Base-by-base conservation (phyloP, 2,797 vertebrate genomes). In the Sciurus vulgaris region DNA sequence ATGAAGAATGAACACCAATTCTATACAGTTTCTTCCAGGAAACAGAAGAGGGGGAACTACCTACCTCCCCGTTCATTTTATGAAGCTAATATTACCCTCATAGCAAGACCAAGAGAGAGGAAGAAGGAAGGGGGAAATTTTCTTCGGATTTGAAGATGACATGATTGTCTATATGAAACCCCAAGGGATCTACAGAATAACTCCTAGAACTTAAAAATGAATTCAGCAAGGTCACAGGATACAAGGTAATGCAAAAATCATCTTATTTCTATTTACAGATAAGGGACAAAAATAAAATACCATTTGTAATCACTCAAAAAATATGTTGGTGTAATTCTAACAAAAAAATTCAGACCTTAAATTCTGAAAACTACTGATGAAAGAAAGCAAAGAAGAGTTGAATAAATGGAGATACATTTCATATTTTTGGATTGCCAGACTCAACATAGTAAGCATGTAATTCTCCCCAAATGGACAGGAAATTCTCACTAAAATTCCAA, bases 321-420 rank as follows among this genome's bases (percentile, higher is more conserved):
- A 94, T 49, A 91, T 49, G 86, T 69, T 67, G n/a, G 10, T 63
- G 5, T 47, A 84, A 91, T 28, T 78, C 35, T 88, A 82, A 85
- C 47, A 67, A 91, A n/a, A 67, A 61, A 61, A 10, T 87, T 82
- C 35, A 91, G 33, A 24, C 38, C n/a, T 79, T 90, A 44, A 1
- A 41, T 74, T 24, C 35, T 54, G 1, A 54, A 93, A 93, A 51
- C 24, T 70, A 72, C 30, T 65, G 72, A 85, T 56, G 33, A 79
- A 87, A 91, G n/a, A 83, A 72, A 54, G 54, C 26, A 65, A 56
- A 91, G 33, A 67, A 35, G 41, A 87, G 72, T 65, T 92, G 77
- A 91, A 63, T 83, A 44, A 70, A 72, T n/a, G 14, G 35, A 83
- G 30, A 70, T 56, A 76, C 0, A n/a, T 47, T 88, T 94, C 18